Evolutionary conservation across 2,797 vertebrate genomes (phyloP).

Genomic region (Xerus rutilus): DNA sequence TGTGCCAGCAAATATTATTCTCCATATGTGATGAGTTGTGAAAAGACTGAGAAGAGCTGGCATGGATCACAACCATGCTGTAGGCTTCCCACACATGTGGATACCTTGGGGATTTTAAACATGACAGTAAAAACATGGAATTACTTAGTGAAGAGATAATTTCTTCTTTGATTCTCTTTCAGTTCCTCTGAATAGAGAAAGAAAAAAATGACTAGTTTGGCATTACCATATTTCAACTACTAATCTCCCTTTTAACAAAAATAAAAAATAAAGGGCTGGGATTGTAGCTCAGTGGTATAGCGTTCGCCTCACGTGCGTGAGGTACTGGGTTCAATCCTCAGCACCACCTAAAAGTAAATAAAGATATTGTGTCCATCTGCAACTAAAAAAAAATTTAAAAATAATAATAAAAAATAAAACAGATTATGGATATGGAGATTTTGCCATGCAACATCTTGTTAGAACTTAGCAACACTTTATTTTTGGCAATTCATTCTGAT

Average conservation of each 20-base stretch:
- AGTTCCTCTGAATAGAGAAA: not conserved
- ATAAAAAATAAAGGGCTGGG: not conserved
- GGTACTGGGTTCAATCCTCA: too few relatives aligned
- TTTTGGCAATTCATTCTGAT: not conserved
- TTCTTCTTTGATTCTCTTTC: not conserved
- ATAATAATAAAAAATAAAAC: not conserved
- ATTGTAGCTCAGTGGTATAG: too few relatives aligned
- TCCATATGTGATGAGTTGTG: not conserved
- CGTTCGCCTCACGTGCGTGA: too few relatives aligned
- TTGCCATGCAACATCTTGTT: not conserved
- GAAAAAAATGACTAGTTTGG: not conserved
- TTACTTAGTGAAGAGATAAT: slow-evolving; percentile 15
- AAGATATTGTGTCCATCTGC: too few relatives aligned
- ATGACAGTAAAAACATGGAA: not conserved
- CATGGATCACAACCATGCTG: not conserved
- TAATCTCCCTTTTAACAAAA: not conserved
- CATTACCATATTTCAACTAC: not conserved
- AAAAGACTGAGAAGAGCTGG: not conserved
- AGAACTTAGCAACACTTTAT: not conserved
- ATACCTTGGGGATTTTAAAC: not conserved
- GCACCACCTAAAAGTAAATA: too few relatives aligned
- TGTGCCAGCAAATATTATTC: not conserved
- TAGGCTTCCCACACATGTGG: not conserved
- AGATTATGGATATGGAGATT: not conserved
- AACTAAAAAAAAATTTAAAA: too few relatives aligned